These are phyloP conservation scores for Liasis olivaceus DNA, from an alignment of 2,797 vertebrate species.

Conservation along the genomic window DNA sequence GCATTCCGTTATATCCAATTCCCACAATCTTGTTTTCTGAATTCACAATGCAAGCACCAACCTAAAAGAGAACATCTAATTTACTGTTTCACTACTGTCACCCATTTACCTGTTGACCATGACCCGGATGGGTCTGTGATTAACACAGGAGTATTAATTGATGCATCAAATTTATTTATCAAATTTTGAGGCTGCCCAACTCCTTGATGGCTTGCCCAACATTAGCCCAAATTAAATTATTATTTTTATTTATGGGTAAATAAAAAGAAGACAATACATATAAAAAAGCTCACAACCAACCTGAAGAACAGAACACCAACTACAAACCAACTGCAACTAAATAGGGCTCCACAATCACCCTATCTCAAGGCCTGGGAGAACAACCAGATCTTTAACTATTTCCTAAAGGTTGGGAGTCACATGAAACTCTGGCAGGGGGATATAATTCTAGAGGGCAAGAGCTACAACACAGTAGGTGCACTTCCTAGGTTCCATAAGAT, in stretches of 20 bases:
- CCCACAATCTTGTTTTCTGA: slow-evolving; percentile 95
- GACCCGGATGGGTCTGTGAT: not conserved
- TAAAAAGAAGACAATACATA: too few species aligned
- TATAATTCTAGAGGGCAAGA: too few species aligned
- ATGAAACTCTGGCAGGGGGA: not conserved
- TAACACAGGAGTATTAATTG: not conserved
- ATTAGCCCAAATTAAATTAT: not conserved
- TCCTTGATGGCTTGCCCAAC: not conserved
- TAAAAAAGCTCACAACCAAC: not conserved
- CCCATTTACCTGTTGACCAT: not conserved
- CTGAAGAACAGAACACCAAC: not conserved
- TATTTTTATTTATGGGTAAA: not conserved
- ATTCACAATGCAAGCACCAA: slow-evolving; percentile 95
- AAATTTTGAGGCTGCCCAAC: not conserved
- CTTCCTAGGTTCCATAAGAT: not conserved
- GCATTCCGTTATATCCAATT: slow-evolving; percentile 97
- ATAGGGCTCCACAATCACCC: not conserved
- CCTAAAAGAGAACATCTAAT: slow-evolving; percentile 73
- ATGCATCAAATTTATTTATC: not conserved
- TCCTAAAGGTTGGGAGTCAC: not conserved
- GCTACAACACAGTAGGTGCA: not conserved
- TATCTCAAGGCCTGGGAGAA: not conserved
- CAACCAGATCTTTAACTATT: not conserved
- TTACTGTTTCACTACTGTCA: not conserved
- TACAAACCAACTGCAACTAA: not conserved